These are phyloP conservation scores for Anniella stebbinsi DNA, from an alignment of 2,797 vertebrate genomes.

Conservation along the genomic window DNA sequence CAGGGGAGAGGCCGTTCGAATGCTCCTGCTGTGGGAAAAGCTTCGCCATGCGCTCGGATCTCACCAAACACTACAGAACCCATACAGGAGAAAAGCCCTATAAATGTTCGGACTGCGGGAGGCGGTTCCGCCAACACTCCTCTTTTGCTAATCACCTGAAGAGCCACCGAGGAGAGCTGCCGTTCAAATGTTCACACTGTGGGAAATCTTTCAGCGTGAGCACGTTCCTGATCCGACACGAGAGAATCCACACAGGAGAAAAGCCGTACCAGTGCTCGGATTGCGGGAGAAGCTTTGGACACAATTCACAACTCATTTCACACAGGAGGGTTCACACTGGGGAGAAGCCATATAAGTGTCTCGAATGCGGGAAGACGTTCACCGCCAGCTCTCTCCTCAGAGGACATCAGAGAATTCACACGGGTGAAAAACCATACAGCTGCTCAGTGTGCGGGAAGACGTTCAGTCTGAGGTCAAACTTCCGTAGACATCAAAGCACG, in stretches of 20 bases:
- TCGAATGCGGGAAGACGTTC: not conserved
- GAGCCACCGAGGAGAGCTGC: not conserved
- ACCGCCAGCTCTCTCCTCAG: not conserved
- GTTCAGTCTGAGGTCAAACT: not conserved
- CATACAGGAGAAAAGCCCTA: not conserved
- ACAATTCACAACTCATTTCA: not conserved
- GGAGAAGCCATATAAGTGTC: slow-evolving; percentile 2
- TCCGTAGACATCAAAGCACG: not conserved
- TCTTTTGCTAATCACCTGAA: slow-evolving; percentile 7
- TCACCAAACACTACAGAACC: not conserved
- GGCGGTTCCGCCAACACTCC: not conserved
- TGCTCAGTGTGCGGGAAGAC: not conserved
- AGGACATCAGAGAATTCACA: slow-evolving; percentile 8
- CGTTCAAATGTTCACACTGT: not conserved
- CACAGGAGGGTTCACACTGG: not conserved
- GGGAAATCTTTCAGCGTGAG: not conserved
- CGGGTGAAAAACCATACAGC: not conserved
- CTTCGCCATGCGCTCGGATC: not conserved
- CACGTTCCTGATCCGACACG: not conserved
- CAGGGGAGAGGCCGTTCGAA: not conserved
- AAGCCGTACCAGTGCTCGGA: not conserved
- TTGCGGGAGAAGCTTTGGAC: not conserved
- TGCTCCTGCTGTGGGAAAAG: not conserved
- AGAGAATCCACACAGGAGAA: not conserved
- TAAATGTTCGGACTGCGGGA: not conserved